Evolutionary conservation across 2,888 invertebrate species (phyloP).

Genomic region (Lepas anatifera): DNA sequence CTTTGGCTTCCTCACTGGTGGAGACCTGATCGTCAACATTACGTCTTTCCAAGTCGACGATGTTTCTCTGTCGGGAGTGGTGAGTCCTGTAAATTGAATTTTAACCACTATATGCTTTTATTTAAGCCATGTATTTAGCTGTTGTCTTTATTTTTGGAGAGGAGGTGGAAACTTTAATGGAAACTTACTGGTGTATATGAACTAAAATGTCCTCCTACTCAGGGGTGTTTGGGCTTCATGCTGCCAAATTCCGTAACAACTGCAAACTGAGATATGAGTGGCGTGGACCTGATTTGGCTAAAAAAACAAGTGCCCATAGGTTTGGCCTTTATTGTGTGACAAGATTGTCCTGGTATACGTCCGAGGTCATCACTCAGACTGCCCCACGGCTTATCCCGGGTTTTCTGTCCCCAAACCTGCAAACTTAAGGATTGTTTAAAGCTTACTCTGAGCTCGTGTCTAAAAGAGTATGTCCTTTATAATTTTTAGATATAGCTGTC

Average conservation of each 20-base stretch:
- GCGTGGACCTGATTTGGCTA: neutral
- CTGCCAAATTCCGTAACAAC: neutral
- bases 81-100: neutral
- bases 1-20: conserved; percentile 5
- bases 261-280: neutral
- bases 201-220: no score
- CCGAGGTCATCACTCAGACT: no score
- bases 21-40: neutral
- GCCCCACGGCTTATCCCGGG: no score
- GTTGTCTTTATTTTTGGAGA: no score
- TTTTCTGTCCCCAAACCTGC: no score
- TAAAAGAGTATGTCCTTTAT: no score
- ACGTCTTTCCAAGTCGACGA: neutral
- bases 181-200: neutral
- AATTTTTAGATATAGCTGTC: no score
- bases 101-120: neutral
- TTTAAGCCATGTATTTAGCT: neutral
- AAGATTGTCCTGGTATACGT: no score
- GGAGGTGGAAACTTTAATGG: neutral
- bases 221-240: neutral
- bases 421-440: no score
- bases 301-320: no score
- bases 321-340: neutral
- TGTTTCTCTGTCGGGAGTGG: neutral
- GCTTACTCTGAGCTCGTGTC: no score